phyloP scores from a whole-genome alignment of 2,888 invertebrate species.

The Empis stercorea region DNA sequence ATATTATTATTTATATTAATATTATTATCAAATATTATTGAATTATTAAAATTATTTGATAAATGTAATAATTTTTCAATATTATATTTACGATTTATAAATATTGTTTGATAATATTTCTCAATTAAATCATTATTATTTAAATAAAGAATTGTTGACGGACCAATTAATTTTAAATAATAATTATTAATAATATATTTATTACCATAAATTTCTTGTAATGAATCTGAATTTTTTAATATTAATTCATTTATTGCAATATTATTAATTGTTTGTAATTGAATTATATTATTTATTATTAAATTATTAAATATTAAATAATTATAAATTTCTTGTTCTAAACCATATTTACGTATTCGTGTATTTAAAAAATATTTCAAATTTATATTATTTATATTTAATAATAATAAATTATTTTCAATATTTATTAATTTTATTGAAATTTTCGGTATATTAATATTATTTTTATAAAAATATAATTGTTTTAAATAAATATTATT shows the following conservation, averaged over 20 bases:
- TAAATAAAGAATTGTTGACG: constrained; percentile 21
- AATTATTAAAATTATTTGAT: neutral
- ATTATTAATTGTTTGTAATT: constrained; percentile 24
- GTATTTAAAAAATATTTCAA: constrained; percentile 24
- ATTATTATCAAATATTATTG: neutral
- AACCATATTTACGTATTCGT: constrained; percentile 22
- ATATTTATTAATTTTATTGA: too few relatives aligned
- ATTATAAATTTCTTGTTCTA: constrained; percentile 24
- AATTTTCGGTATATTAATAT: too few relatives aligned
- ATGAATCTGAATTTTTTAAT: constrained; percentile 15
- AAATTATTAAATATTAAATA: constrained; percentile 24
- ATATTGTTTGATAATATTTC: constrained; percentile 21
- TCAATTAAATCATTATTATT: constrained; percentile 24
- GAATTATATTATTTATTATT: constrained; percentile 17
- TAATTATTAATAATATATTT: constrained; percentile 18
- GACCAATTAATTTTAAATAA: constrained; percentile 22
- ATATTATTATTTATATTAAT: neutral
- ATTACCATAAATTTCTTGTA: constrained; percentile 21
- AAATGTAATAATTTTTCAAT: constrained; percentile 10
- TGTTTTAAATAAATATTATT: neutral
- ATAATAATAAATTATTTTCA: constrained; percentile 15
- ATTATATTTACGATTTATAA: constrained; percentile 21
- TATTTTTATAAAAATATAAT: neutral
- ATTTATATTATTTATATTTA: constrained; percentile 22
- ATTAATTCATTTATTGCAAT: constrained; percentile 22